Conservation (phyloP, 1,140 invertebrate species). For the Euura saliciscinereae region DNA sequence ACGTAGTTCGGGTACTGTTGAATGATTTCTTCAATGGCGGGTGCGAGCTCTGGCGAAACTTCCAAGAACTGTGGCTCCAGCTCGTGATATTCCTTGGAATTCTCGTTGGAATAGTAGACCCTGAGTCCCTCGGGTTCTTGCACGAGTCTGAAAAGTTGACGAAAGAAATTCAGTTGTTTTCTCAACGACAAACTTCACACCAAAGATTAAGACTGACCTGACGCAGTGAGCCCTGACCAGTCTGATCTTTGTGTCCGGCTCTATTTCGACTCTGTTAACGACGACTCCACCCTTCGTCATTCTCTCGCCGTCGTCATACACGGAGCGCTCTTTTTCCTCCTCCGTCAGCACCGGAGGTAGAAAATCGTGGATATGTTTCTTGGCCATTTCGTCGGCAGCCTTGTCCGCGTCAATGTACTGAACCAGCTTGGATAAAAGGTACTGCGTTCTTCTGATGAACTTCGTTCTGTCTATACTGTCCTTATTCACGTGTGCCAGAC, state of each 20-base stretch:
- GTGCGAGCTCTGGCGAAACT: conserved; percentile 68
- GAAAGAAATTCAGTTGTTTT: conserved; percentile 12
- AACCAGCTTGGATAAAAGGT: conserved; percentile 68
- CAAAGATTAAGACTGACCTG: conserved; percentile 57
- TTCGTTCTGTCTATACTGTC: conserved; percentile 57
- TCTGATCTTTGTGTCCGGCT: conserved; percentile 72
- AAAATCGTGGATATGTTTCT: conserved; percentile 83
- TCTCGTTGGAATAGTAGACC: conserved; percentile 83
- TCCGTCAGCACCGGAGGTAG: conserved; percentile 79
- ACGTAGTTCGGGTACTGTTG: conserved; percentile 78
- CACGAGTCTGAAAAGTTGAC: conserved; percentile 64
- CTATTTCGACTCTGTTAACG: conserved; percentile 68
- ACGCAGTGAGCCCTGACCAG: conserved; percentile 73
- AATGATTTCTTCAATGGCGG: conserved; percentile 75
- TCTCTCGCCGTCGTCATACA: conserved; percentile 71
- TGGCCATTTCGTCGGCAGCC: conserved; percentile 85
- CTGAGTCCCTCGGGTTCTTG: conserved; percentile 68
- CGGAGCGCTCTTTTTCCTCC: conserved; percentile 70
- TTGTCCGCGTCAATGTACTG: conserved; percentile 77
- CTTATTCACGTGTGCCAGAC: conserved; percentile 65
- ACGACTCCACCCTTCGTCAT: conserved; percentile 70
- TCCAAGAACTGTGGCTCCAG: conserved; percentile 81
- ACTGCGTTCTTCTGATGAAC: conserved; percentile 66
- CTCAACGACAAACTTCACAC: not conserved
- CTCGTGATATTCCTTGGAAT: conserved; percentile 83